These are phyloP conservation scores for Drosophila sucinea DNA, from an alignment of 1,140 invertebrate species.

Conservation along the genomic window DNA sequence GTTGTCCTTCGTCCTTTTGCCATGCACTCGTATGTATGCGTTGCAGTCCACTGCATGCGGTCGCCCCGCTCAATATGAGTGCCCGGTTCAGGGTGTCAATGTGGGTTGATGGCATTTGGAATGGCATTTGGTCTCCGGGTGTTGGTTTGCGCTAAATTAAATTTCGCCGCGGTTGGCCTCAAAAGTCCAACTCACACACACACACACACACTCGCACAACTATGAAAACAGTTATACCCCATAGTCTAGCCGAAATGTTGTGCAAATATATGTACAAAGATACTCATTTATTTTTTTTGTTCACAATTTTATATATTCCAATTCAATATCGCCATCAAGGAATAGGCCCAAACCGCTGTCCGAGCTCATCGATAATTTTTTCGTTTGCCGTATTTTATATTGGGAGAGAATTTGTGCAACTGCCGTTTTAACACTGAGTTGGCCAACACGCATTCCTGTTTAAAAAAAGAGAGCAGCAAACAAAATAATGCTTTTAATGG, in stretches of 20 bases:
- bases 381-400: slow-evolving; percentile 56
- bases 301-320: slow-evolving; percentile 63
- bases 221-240: slow-evolving; percentile 45
- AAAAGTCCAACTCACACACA: slow-evolving; percentile 47
- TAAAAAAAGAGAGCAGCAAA: background rate
- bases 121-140: slow-evolving; percentile 70
- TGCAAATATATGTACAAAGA: slow-evolving; percentile 29
- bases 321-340: slow-evolving; percentile 61
- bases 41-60: slow-evolving; percentile 61
- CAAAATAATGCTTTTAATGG: background rate
- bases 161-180: slow-evolving; percentile 64
- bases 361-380: slow-evolving; percentile 45
- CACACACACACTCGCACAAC: slow-evolving; percentile 25
- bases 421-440: slow-evolving; percentile 63
- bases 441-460: slow-evolving; percentile 62
- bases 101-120: slow-evolving; percentile 31
- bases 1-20: slow-evolving; percentile 37
- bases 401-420: slow-evolving; percentile 56
- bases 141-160: slow-evolving; percentile 79
- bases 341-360: slow-evolving; percentile 60
- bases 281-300: slow-evolving; percentile 28
- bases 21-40: slow-evolving; percentile 4
- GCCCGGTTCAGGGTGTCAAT: slow-evolving; percentile 6
- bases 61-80: slow-evolving; percentile 70
- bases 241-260: slow-evolving; percentile 30